Percentiles rank a stretch among this genome's conserved stretches.
Conservation (phyloP, 2,113 vertebrate species). For the Vimba vimba region DNA sequence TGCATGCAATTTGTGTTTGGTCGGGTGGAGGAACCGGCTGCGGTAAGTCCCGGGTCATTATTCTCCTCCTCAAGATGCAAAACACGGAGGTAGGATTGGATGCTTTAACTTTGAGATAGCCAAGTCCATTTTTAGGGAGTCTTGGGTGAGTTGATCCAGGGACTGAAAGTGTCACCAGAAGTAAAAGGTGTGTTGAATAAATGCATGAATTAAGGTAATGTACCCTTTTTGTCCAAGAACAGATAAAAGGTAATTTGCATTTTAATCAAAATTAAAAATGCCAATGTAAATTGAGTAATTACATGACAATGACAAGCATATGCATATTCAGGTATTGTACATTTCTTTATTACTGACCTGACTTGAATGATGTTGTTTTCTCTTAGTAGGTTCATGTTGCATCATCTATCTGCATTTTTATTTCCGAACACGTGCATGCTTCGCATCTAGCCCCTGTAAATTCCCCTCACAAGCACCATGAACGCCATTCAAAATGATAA, state of each 20-base stretch:
- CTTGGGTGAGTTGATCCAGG: conserved; percentile 45
- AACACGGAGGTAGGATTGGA: conserved; percentile 78
- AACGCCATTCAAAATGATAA: background rate
- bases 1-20: conserved; percentile 77
- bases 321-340: conserved; percentile 56
- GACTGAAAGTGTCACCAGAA: conserved; percentile 41
- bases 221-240: conserved; percentile 32
- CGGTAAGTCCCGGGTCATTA: conserved; percentile 78
- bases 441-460: conserved; percentile 14
- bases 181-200: conserved; percentile 42
- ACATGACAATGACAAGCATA: conserved; percentile 46
- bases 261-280: background rate
- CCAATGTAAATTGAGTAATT: conserved; percentile 30
- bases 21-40: conserved; percentile 67
- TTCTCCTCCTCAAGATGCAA: conserved; percentile 71
- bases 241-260: background rate
- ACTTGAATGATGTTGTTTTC: conserved; percentile 54
- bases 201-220: conserved; percentile 55
- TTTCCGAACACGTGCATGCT: conserved; percentile 52
- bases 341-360: conserved; percentile 50
- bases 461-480: conserved; percentile 9
- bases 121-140: conserved; percentile 37
- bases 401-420: conserved; percentile 39
- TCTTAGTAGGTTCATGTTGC: conserved; percentile 48
- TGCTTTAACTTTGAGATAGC: conserved; percentile 51